phyloP scores from a whole-genome alignment of 2,113 vertebrate genomes.

The Monopterus albus region DNA sequence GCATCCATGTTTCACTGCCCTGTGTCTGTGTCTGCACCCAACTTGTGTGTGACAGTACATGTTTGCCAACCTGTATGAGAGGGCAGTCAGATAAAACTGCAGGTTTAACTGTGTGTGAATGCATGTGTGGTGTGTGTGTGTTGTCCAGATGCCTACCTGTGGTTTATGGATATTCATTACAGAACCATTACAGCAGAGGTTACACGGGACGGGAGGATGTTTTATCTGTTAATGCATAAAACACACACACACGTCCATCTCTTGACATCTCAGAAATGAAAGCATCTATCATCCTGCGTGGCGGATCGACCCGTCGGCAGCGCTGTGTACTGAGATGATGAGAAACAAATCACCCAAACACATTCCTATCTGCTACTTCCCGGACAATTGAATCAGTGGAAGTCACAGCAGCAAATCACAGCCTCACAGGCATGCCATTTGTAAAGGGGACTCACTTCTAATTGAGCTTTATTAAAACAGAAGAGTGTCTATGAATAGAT shows the following conservation, averaged over 20 bases:
- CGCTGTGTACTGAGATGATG: slow-evolving; percentile 35
- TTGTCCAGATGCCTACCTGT: slow-evolving; percentile 50
- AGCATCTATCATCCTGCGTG: slow-evolving; percentile 43
- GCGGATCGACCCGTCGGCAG: slow-evolving; percentile 37
- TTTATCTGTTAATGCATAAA: slow-evolving; percentile 69
- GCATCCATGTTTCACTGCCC: neutral
- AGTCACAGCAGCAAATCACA: slow-evolving; percentile 8
- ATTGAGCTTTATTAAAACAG: slow-evolving; percentile 63
- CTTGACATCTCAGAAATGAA: slow-evolving; percentile 56
- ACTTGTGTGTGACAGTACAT: neutral
- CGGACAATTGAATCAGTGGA: slow-evolving; percentile 44
- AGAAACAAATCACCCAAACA: slow-evolving; percentile 65
- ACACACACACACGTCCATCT: slow-evolving; percentile 38
- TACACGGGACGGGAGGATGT: slow-evolving; percentile 58
- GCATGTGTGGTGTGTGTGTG: neutral
- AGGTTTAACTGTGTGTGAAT: neutral
- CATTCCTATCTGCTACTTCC: slow-evolving; percentile 39
- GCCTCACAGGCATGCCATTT: neutral
- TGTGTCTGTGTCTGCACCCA: neutral
- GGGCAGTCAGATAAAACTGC: no score
- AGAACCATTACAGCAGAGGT: slow-evolving; percentile 74
- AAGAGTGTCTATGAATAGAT: slow-evolving; percentile 1
- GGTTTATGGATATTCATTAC: slow-evolving; percentile 78
- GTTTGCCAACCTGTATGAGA: no score
- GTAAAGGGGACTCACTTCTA: slow-evolving; percentile 16